Conservation (phyloP, 2,113 vertebrate species). For the Regulus satrapa region DNA sequence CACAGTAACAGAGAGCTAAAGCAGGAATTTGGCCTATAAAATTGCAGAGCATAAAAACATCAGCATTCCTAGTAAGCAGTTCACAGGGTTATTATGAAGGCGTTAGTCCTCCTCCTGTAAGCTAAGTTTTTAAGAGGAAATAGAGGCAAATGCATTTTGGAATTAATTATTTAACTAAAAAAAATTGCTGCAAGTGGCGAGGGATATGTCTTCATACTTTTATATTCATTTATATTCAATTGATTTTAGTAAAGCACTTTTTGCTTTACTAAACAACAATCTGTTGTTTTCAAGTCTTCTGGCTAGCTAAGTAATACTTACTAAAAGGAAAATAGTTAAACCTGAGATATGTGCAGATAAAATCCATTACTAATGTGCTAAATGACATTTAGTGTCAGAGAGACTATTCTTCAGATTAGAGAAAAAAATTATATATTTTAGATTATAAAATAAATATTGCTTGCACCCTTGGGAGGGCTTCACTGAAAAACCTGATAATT, state of each 20-base stretch:
- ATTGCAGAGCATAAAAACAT: neutral
- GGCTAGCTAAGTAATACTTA: neutral
- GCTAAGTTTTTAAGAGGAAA: neutral
- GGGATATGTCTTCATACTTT: neutral
- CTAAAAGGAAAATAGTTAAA: neutral
- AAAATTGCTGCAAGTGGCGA: neutral
- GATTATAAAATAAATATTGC: neutral
- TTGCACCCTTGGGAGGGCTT: neutral
- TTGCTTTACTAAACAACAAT: neutral
- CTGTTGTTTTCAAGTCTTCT: neutral
- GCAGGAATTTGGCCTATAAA: neutral
- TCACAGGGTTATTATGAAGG: neutral
- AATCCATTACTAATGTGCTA: neutral
- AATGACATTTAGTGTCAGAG: neutral
- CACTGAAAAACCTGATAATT: neutral
- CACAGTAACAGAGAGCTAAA: neutral
- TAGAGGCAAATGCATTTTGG: neutral
- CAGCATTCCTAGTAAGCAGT: neutral
- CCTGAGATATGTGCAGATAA: neutral
- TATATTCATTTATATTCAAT: neutral
- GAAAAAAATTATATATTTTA: neutral
- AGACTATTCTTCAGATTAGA: neutral
- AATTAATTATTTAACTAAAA: neutral
- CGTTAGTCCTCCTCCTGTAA: neutral
- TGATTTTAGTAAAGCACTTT: neutral